These are phyloP conservation scores for Syngnathus floridae DNA, from an alignment of 2,113 vertebrate genomes.

Conservation along the genomic window DNA sequence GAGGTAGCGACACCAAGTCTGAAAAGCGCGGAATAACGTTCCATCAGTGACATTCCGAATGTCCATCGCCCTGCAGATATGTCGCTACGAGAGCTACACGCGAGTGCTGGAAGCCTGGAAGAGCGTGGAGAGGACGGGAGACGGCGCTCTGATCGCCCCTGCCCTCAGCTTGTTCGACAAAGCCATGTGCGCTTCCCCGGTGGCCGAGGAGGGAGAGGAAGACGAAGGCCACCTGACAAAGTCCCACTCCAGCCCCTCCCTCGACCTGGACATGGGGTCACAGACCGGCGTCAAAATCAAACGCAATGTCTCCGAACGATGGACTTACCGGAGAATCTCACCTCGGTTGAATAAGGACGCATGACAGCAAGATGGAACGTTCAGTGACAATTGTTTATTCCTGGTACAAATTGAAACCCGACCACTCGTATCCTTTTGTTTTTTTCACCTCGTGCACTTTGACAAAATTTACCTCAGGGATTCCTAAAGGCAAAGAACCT, in stretches of 20 bases:
- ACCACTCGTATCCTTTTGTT: neutral
- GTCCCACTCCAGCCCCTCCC: constrained; percentile 83
- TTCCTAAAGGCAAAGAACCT: constrained; percentile 4
- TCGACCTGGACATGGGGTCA: constrained; percentile 71
- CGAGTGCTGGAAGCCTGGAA: constrained; percentile 73
- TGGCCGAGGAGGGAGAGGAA: constrained; percentile 19
- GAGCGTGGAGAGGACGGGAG: constrained; percentile 7
- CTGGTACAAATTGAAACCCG: constrained; percentile 1
- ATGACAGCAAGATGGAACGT: constrained; percentile 38
- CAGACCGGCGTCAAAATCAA: constrained; percentile 72
- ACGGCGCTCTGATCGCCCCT: neutral
- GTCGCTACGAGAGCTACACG: constrained; percentile 79
- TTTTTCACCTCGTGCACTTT: constrained; percentile 45
- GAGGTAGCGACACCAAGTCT: constrained; percentile 48
- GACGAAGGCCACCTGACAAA: constrained; percentile 66
- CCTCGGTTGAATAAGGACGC: constrained; percentile 74
- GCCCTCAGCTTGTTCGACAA: constrained; percentile 72
- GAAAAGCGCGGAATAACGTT: neutral
- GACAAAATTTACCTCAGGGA: constrained; percentile 41
- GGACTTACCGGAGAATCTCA: constrained; percentile 79
- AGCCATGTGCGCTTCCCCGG: constrained; percentile 39
- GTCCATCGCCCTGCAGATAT: constrained; percentile 59
- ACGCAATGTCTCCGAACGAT: constrained; percentile 85
- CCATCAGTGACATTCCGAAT: neutral
- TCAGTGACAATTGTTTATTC: neutral